Evolutionary conservation across 2,888 invertebrate species (phyloP).

Genomic region (Elysia crispata): DNA sequence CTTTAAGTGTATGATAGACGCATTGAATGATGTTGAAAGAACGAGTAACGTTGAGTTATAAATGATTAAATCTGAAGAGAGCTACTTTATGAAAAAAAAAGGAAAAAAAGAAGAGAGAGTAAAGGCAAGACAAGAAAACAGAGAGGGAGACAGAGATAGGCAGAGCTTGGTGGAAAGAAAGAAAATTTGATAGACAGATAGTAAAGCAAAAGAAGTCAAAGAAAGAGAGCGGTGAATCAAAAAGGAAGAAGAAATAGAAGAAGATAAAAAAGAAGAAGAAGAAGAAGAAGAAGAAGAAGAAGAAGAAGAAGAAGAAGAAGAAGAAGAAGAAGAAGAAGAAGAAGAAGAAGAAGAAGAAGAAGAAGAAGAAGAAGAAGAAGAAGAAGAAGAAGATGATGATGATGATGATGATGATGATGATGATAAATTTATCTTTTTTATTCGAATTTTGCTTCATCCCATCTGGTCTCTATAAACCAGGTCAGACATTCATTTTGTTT

Average conservation of each 20-base stretch:
- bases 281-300: neutral
- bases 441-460: no score
- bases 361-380: neutral
- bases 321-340: neutral
- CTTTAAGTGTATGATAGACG: no score
- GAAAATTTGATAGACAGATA: neutral
- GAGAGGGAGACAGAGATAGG: neutral
- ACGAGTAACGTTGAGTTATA: no score
- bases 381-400: neutral
- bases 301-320: neutral
- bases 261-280: neutral
- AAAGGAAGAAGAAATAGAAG: neutral
- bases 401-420: no score
- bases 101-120: neutral
- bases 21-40: no score
- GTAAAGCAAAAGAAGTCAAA: neutral
- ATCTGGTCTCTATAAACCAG: no score
- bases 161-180: neutral
- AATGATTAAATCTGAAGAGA: no score
- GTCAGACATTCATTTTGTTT: no score
- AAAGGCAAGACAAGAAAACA: slow-evolving; percentile 1
- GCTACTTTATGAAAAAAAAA: neutral
- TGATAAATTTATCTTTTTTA: no score
- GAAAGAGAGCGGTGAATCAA: neutral
- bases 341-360: slow-evolving; percentile 31